Evolutionary conservation across 1,140 invertebrate genomes (phyloP).

Genomic region (Pectinophora gossypiella): DNA sequence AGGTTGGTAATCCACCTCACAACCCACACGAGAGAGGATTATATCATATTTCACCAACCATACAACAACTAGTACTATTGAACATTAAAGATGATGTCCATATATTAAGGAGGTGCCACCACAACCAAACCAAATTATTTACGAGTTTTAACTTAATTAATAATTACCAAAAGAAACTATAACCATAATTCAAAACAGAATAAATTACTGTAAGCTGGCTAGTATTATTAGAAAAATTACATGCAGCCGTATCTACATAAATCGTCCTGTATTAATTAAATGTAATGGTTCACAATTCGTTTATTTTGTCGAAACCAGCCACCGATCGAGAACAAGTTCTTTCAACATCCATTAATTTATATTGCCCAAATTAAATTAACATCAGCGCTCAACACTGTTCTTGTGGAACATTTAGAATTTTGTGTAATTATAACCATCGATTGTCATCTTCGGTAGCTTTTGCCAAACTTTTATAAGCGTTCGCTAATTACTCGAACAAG

Average conservation of each 20-base stretch:
- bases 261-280: constrained; percentile 53
- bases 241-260: constrained; percentile 35
- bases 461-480: not conserved
- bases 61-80: too few species aligned
- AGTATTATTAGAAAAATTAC: constrained; percentile 34
- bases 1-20: too few species aligned
- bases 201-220: constrained; percentile 3
- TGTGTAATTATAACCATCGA: not conserved
- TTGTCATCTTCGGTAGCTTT: not conserved
- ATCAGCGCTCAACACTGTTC: constrained; percentile 34
- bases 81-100: constrained; percentile 18
- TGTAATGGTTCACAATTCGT: constrained; percentile 45
- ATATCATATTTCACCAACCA: too few species aligned
- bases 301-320: constrained; percentile 29
- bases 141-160: constrained; percentile 21
- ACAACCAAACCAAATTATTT: constrained; percentile 16
- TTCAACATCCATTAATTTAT: constrained; percentile 39
- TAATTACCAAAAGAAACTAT: constrained; percentile 31
- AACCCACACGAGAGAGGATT: too few species aligned
- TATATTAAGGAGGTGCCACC: not conserved
- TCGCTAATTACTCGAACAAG: not conserved
- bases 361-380: constrained; percentile 48
- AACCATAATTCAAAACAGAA: constrained; percentile 36
- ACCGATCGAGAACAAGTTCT: constrained; percentile 36
- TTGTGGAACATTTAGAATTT: not conserved